phyloP scores from a whole-genome alignment of 2,113 vertebrate genomes.

The Calidris pygmaea region DNA sequence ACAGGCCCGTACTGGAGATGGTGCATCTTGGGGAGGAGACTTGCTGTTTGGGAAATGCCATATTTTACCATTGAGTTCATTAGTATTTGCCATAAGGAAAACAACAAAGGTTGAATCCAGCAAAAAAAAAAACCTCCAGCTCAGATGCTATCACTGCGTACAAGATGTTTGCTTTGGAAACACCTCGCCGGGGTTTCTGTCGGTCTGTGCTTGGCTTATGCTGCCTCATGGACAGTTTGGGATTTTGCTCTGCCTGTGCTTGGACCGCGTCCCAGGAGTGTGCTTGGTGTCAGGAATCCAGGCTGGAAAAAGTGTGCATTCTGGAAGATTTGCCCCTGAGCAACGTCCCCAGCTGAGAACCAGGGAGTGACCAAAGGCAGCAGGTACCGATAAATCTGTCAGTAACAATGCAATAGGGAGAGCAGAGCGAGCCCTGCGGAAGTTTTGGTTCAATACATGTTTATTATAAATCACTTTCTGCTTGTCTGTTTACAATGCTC shows the following conservation, averaged over 20 bases:
- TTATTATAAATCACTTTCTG: constrained; percentile 25
- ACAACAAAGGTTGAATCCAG: constrained; percentile 27
- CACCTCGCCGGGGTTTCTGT: constrained; percentile 37
- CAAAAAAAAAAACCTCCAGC: background rate
- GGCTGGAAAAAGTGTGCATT: constrained; percentile 20
- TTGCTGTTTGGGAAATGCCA: constrained; percentile 33
- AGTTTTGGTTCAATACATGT: background rate
- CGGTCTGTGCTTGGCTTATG: background rate
- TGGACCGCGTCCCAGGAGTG: constrained; percentile 21
- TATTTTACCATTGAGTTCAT: constrained; percentile 55
- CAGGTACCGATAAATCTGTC: background rate
- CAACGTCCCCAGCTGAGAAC: background rate
- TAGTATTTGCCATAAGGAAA: constrained; percentile 47
- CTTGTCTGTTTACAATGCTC: constrained; percentile 6
- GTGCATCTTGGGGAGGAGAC: background rate
- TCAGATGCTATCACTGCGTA: constrained; percentile 6
- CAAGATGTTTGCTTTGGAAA: constrained; percentile 64
- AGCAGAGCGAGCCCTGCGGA: background rate
- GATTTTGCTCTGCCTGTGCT: constrained; percentile 34
- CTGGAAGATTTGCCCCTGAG: background rate
- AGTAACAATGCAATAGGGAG: background rate
- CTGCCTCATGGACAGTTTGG: constrained; percentile 44
- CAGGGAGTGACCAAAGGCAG: background rate
- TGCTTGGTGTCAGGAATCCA: constrained; percentile 32
- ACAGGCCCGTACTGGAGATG: constrained; percentile 47